These are phyloP conservation scores for Meliscaeva auricollis DNA, from an alignment of 2,888 invertebrate species.

Conservation along the genomic window DNA sequence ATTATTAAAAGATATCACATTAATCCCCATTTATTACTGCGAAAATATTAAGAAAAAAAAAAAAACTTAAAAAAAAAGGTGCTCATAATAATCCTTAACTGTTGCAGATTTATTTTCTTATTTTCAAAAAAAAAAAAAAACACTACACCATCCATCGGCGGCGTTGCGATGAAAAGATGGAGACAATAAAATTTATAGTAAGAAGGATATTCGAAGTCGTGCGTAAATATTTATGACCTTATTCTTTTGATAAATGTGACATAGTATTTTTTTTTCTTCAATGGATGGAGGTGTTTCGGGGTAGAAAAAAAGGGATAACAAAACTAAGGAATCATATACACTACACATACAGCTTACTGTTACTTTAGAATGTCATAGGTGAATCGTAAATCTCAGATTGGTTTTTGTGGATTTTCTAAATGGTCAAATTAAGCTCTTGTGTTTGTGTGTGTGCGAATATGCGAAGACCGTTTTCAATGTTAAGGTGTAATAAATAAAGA, in stretches of 20 bases:
- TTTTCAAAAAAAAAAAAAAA: constrained; percentile 4
- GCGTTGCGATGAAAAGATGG: not conserved
- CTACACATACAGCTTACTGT: not conserved
- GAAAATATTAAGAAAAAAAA: not conserved
- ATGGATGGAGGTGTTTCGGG: constrained; percentile 22
- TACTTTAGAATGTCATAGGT: constrained; percentile 36
- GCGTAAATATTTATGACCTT: constrained; percentile 65
- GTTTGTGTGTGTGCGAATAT: constrained; percentile 11
- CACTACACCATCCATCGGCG: not conserved
- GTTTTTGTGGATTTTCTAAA: constrained; percentile 47
- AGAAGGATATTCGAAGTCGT: constrained; percentile 37
- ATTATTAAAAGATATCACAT: constrained; percentile 25
- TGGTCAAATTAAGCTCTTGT: constrained; percentile 35
- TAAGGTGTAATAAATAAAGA: constrained; percentile 38
- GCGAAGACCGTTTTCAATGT: constrained; percentile 14
- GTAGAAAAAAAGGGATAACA: not conserved
- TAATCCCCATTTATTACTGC: constrained; percentile 25
- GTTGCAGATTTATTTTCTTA: constrained; percentile 19
- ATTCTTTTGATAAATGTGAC: constrained; percentile 51
- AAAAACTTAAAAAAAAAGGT: not conserved
- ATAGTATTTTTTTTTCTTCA: constrained; percentile 16
- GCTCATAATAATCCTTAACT: constrained; percentile 33
- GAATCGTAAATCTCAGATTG: constrained; percentile 52
- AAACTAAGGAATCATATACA: constrained; percentile 12
- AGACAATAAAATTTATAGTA: constrained; percentile 35